Percentiles rank a stretch among this genome's conserved stretches.
Conservation (phyloP, 2,797 vertebrate species). For the Danio kyathit region DNA sequence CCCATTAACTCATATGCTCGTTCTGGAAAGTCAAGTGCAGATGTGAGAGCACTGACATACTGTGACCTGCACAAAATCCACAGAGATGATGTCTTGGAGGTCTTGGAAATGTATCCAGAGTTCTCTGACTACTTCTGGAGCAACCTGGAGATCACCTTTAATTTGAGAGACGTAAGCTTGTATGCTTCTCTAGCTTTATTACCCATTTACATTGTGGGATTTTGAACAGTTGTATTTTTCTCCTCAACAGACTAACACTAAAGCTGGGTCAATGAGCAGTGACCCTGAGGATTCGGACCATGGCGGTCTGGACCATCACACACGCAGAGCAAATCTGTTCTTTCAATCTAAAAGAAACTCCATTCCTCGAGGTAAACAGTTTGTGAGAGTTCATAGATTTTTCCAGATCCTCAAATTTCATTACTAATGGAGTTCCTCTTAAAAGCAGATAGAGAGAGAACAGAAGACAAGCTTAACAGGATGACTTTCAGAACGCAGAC, state of each 20-base stretch:
- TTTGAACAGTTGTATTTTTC: constrained; percentile 25
- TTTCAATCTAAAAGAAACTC: constrained; percentile 78
- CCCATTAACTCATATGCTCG: constrained; percentile 83
- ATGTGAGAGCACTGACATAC: constrained; percentile 90
- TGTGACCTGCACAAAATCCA: constrained; percentile 93
- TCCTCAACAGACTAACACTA: constrained; percentile 81
- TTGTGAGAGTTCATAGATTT: neutral
- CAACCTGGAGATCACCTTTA: constrained; percentile 92
- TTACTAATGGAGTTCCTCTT: neutral
- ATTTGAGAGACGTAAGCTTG: constrained; percentile 86
- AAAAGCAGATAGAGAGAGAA: constrained; percentile 23
- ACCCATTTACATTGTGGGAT: neutral
- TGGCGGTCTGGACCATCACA: constrained; percentile 69
- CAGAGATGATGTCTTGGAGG: constrained; percentile 89
- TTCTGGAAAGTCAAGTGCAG: constrained; percentile 87
- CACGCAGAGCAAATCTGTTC: constrained; percentile 76
- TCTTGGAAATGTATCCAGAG: constrained; percentile 92
- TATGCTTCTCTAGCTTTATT: neutral
- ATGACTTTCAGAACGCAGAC: constrained; percentile 9
- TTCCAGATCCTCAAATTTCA: neutral
- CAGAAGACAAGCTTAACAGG: constrained; percentile 36
- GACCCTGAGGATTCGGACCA: constrained; percentile 72
- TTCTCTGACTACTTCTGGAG: constrained; percentile 92
- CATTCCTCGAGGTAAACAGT: neutral
- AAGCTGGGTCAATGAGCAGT: constrained; percentile 75